Conservation (phyloP, 2,888 invertebrate genomes). For the Temnothorax unifasciatus region DNA sequence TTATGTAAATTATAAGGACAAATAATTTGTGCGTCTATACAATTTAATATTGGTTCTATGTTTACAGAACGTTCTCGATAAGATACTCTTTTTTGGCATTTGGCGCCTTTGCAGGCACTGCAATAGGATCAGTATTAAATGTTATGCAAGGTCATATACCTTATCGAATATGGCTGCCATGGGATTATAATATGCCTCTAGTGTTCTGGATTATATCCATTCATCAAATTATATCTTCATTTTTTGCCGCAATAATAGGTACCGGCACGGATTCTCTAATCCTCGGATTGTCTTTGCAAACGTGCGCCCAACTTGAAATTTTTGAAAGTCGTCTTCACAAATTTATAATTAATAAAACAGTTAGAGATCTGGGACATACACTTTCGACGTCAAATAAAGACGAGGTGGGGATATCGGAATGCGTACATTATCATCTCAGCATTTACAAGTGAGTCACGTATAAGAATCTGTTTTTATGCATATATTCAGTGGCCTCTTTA, state of each 20-base stretch:
- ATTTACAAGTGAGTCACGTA: conserved; percentile 32
- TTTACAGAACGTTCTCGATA: conserved; percentile 9
- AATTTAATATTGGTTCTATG: background rate
- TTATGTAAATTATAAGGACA: no score
- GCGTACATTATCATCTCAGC: conserved; percentile 4
- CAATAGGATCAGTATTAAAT: conserved; percentile 18
- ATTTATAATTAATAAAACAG: background rate
- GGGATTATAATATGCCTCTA: background rate
- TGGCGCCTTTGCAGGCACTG: background rate
- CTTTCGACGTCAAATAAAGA: background rate
- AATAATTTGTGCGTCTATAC: no score
- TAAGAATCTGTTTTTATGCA: background rate
- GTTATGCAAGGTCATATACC: conserved; percentile 9
- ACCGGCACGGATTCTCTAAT: conserved; percentile 72
- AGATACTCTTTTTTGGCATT: background rate
- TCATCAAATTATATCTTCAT: background rate
- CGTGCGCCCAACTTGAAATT: conserved; percentile 75
- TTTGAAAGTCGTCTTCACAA: conserved; percentile 66
- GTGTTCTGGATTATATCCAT: conserved; percentile 17
- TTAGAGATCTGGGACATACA: background rate
- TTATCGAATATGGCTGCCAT: conserved; percentile 43
- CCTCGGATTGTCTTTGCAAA: conserved; percentile 64
- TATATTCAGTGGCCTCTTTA: no score
- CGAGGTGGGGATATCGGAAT: background rate
- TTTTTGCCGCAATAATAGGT: conserved; percentile 54